Percentiles rank a stretch among this genome's conserved stretches.
These are phyloP conservation scores for Cossypha heuglini DNA, from an alignment of 2,797 vertebrate genomes.

Conservation along the genomic window DNA sequence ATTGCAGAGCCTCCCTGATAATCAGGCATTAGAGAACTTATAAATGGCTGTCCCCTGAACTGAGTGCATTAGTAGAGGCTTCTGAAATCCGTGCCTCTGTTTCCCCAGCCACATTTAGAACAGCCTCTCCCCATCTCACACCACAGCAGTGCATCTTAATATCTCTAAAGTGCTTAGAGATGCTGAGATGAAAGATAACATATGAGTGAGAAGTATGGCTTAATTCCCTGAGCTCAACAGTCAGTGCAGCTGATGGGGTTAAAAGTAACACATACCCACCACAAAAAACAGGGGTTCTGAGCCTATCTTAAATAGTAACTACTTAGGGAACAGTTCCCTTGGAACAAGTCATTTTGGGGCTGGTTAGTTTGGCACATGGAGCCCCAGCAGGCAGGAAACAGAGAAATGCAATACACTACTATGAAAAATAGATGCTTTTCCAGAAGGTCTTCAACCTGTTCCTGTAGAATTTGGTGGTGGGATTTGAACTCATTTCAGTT, in stretches of 20 bases:
- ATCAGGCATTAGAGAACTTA: not conserved
- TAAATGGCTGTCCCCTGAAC: not conserved
- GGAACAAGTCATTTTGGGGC: not conserved
- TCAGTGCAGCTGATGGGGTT: not conserved
- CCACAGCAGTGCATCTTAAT: not conserved
- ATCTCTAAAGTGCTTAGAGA: conserved; percentile 24
- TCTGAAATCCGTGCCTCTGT: conserved; percentile 27
- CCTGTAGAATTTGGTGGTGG: not conserved
- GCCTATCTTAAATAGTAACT: not conserved
- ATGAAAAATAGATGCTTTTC: not conserved
- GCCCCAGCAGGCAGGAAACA: not conserved
- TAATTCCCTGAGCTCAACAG: conserved; percentile 18
- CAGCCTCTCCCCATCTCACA: not conserved
- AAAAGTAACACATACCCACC: not conserved
- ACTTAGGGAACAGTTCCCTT: not conserved
- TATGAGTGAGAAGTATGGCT: not conserved
- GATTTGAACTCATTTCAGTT: not conserved
- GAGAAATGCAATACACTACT: not conserved
- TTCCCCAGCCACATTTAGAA: not conserved
- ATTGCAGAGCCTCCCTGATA: not conserved
- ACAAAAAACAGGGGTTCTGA: not conserved
- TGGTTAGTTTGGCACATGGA: not conserved
- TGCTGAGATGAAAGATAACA: conserved; percentile 5
- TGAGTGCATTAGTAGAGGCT: not conserved
- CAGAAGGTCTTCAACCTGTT: not conserved